These are phyloP conservation scores for Ochlodes sylvanus DNA, from an alignment of 2,888 invertebrate species.

Conservation along the genomic window DNA sequence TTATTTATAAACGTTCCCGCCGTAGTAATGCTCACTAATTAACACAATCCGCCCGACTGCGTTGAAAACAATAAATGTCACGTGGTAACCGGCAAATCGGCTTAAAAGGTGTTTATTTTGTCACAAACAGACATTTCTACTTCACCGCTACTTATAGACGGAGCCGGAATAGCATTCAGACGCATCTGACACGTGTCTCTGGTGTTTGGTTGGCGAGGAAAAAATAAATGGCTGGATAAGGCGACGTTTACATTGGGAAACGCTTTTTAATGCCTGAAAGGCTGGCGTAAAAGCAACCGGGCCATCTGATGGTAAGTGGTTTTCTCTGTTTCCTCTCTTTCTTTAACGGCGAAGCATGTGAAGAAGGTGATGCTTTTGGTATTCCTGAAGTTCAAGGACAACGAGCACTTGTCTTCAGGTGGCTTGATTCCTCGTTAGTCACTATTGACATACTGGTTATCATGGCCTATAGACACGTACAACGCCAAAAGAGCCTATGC, in stretches of 20 bases:
- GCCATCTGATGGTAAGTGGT: no score
- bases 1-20: not conserved
- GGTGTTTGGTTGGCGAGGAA: constrained; percentile 29
- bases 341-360: no score
- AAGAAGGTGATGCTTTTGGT: no score
- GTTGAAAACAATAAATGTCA: constrained; percentile 12
- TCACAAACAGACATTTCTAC: constrained; percentile 29
- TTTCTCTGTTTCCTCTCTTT: no score
- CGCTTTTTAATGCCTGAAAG: no score
- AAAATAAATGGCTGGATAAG: constrained; percentile 24
- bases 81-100: constrained; percentile 20
- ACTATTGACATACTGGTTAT: no score
- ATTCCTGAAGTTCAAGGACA: no score
- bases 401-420: no score
- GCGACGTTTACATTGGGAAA: constrained; percentile 5
- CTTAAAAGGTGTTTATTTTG: constrained; percentile 31
- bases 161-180: constrained; percentile 31
- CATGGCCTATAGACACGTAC: no score
- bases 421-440: no score
- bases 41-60: not conserved
- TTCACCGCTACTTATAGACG: constrained; percentile 29
- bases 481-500: no score
- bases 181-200: constrained; percentile 33
- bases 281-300: no score
- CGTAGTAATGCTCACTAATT: not conserved